Evolutionary conservation across 2,113 vertebrate species (phyloP), one percentile per base, ranked within the genome.

Genomic region (Leptosomus discolor): DNA sequence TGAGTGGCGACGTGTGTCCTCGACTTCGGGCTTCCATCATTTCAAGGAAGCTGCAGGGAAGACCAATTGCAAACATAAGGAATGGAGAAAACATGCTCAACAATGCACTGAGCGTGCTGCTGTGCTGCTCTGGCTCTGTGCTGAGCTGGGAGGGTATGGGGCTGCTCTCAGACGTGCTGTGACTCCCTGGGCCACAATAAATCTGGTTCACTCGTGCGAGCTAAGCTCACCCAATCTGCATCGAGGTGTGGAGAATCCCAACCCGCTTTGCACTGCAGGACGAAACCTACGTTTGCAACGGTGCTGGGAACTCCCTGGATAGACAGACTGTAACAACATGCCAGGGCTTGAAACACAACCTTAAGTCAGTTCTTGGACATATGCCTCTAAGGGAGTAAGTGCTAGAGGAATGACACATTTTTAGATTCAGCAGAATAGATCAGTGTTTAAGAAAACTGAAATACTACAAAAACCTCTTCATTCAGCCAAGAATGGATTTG

Each of bases 11-110:
- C 0, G 96, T 80, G 7, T 98, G 98, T 51, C 98, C 98, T 32
- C 99, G 99, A 90, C 98, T 98, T 75, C 99, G 99, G 8, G 98
- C 97, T 89, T 99, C 99, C 98, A 99, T 97, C 98, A 99, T 99
- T 90, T 99, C 99, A 26, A 99, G 97, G 95, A 99, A 99, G 89
- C 99, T 99, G 98, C 27, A 85, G 63, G 48, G 29, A 67, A 93
- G 51, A 75, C 2, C 80, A 88, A 91, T 88, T 24, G 39, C 34
- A 88, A 75, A 86, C 17, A 21, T 17, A 20, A 82, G 48, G 56
- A 61, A n/a, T 11, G 24, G 58, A 15, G 2, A 65, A 57, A 79
- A 79, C 18, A 21, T 1, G 36, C 51, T 34, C 43, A 60, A 22
- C 4, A 41, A 68, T 51, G 57, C 27, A 17, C 34, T 0, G 3